Percentiles rank a stretch among this genome's conserved stretches.
These are phyloP conservation scores for Emydura subglobosa DNA, from an alignment of 2,113 vertebrate genomes.

Conservation along the genomic window DNA sequence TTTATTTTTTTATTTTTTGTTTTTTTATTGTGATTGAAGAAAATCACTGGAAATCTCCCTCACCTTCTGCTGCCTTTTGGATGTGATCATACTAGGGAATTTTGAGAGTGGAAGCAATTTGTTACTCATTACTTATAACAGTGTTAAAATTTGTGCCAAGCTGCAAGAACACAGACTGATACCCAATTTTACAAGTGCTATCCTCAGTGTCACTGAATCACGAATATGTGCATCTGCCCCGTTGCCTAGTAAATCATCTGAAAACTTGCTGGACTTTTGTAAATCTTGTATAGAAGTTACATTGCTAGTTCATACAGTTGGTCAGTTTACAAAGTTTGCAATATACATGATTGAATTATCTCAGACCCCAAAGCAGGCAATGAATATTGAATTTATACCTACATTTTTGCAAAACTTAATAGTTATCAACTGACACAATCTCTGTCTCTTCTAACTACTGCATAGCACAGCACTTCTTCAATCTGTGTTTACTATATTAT, in stretches of 20 bases:
- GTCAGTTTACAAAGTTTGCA: neutral
- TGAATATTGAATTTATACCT: neutral
- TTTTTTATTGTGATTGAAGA: neutral
- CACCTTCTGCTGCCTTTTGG: neutral
- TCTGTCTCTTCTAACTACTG: neutral
- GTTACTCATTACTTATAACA: neutral
- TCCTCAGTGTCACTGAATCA: neutral
- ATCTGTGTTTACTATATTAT: rapidly evolving
- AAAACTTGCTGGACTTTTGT: neutral
- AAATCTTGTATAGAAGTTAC: neutral
- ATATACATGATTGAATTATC: neutral
- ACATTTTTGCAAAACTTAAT: neutral
- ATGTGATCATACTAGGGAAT: neutral
- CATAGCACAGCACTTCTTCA: neutral
- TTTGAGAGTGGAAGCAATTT: neutral
- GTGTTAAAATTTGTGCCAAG: neutral
- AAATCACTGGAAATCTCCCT: neutral
- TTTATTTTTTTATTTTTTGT: neutral
- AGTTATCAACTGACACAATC: neutral
- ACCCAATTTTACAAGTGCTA: neutral
- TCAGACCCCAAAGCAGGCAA: neutral
- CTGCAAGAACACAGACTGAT: rapidly evolving
- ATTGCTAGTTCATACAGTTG: neutral
- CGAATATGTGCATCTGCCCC: neutral
- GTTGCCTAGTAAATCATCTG: neutral